Conservation (phyloP, 2,888 invertebrate genomes). For the Drosophila melanocephala region DNA sequence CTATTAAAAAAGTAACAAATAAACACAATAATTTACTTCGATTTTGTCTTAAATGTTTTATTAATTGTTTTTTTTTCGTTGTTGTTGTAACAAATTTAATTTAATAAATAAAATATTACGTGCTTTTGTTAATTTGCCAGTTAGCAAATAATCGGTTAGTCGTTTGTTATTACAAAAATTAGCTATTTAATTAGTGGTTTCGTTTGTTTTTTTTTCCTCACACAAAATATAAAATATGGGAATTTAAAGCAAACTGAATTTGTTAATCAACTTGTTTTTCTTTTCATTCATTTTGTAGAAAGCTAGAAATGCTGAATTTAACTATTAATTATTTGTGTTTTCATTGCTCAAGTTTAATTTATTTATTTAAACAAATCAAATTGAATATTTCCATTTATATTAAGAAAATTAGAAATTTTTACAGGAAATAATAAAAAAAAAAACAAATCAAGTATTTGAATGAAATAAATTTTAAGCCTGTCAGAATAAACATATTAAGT, state of each 20-base stretch:
- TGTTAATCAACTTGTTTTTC: neutral
- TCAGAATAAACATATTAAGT: neutral
- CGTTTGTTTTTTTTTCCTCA: constrained; percentile 12
- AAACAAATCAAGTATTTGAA: neutral
- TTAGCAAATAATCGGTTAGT: constrained; percentile 56
- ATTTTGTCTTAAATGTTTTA: neutral
- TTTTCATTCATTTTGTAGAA: neutral
- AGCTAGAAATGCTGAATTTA: neutral
- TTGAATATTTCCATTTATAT: neutral
- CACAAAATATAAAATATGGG: neutral
- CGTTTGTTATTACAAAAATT: constrained; percentile 31
- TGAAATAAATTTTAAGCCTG: no score
- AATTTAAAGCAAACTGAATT: constrained; percentile 21
- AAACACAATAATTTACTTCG: neutral
- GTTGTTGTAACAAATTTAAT: neutral
- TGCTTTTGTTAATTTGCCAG: constrained; percentile 53
- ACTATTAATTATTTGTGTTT: neutral
- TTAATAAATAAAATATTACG: constrained; percentile 47
- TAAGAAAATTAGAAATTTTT: neutral
- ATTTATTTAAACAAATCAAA: neutral
- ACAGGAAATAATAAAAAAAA: neutral
- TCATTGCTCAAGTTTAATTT: neutral
- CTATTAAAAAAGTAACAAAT: neutral
- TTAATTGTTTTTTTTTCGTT: neutral
- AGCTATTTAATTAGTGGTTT: constrained; percentile 9